Percentiles rank a stretch among this genome's conserved stretches.
Evolutionary conservation across 2,113 vertebrate species (phyloP).

Genomic region (Esox niger): DNA sequence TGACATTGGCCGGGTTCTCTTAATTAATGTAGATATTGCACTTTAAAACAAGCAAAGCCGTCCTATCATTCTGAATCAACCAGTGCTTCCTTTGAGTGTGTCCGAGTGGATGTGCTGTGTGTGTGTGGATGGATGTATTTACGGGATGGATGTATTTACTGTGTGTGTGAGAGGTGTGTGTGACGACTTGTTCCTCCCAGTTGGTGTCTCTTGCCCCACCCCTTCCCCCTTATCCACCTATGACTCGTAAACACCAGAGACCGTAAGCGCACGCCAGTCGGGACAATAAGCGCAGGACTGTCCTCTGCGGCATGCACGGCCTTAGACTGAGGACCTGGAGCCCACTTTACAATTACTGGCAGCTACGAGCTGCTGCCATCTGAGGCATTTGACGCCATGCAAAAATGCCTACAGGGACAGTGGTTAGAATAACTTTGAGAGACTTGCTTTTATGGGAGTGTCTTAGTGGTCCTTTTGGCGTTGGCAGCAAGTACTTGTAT

Average conservation of each 20-base stretch:
- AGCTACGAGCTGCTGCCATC: conserved; percentile 65
- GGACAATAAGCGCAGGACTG: conserved; percentile 53
- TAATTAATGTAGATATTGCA: conserved; percentile 72
- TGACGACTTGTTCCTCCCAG: conserved; percentile 14
- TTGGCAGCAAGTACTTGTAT: conserved; percentile 60
- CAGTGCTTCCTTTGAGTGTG: conserved; percentile 69
- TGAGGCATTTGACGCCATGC: conserved; percentile 54
- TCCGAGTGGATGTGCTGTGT: not conserved
- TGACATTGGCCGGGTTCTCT: conserved; percentile 33
- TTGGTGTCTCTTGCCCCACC: conserved; percentile 28
- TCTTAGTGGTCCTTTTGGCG: conserved; percentile 40
- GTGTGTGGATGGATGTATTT: conserved; percentile 24
- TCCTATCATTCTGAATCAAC: conserved; percentile 68
- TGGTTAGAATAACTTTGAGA: conserved; percentile 33
- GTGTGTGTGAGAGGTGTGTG: conserved; percentile 9
- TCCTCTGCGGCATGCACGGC: conserved; percentile 50
- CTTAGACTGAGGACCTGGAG: conserved; percentile 39
- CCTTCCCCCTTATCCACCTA: conserved; percentile 20
- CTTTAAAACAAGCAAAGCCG: conserved; percentile 66
- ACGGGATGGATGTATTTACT: conserved; percentile 9
- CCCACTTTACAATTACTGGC: conserved; percentile 60
- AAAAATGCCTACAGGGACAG: conserved; percentile 50
- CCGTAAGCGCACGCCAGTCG: conserved; percentile 56
- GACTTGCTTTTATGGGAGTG: conserved; percentile 20
- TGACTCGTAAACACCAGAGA: conserved; percentile 35